Evolutionary conservation across 1,140 invertebrate genomes (phyloP).

Genomic region (Sogatella furcifera): DNA sequence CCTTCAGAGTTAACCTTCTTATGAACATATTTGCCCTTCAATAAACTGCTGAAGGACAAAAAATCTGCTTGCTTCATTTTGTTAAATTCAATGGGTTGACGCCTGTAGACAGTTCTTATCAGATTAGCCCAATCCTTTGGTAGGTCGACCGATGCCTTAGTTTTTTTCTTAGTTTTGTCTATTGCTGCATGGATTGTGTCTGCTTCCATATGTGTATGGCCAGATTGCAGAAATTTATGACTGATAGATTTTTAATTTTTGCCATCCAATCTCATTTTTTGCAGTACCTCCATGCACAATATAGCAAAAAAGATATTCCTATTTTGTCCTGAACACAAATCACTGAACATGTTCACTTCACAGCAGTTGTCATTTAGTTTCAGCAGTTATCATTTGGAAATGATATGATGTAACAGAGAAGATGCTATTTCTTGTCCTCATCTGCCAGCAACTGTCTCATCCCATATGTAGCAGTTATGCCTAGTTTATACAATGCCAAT

Average conservation of each 20-base stretch:
- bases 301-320: conserved; percentile 1
- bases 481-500: too few relatives aligned
- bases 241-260: not conserved
- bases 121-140: not conserved
- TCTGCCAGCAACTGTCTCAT: not conserved
- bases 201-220: not conserved
- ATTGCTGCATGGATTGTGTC: conserved; percentile 1
- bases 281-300: not conserved
- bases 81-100: not conserved
- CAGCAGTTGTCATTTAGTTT: not conserved
- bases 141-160: not conserved
- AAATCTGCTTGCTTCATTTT: not conserved
- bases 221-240: conserved; percentile 8
- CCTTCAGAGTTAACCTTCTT: too few relatives aligned
- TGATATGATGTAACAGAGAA: not conserved
- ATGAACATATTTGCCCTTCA: too few relatives aligned
- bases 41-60: too few relatives aligned
- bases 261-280: too few relatives aligned
- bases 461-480: not conserved
- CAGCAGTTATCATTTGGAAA: too few relatives aligned
- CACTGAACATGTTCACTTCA: conserved; percentile 7
- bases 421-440: conserved; percentile 3
- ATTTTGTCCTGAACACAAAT: conserved; percentile 13
- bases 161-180: not conserved
- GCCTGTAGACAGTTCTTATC: not conserved